A percentile compares a stretch with the other conserved stretches of the same genome.
Evolutionary conservation across 2,888 invertebrate genomes (phyloP).

Genomic region (Drosophila multiciliata): DNA sequence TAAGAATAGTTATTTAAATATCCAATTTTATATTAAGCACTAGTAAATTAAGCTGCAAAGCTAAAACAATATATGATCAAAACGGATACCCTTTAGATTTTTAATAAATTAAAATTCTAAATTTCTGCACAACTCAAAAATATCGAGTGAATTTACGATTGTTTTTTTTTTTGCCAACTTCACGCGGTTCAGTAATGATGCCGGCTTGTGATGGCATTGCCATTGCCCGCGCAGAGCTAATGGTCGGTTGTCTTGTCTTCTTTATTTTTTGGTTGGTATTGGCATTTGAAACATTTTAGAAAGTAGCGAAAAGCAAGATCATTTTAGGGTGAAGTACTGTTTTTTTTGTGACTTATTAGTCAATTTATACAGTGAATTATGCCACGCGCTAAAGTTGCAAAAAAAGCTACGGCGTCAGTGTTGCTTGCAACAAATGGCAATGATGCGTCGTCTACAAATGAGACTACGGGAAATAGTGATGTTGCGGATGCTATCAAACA

Average conservation of each 20-base stretch:
- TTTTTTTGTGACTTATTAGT: neutral
- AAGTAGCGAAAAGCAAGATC: slow-evolving; percentile 6
- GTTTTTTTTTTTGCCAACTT: slow-evolving; percentile 6
- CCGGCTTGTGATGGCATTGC: slow-evolving; percentile 47
- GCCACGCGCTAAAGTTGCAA: slow-evolving; percentile 67
- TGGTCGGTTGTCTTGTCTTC: slow-evolving; percentile 8
- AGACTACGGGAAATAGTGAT: slow-evolving; percentile 9
- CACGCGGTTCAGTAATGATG: slow-evolving; percentile 30
- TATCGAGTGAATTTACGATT: slow-evolving; percentile 27
- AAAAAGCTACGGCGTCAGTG: slow-evolving; percentile 48
- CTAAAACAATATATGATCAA: neutral
- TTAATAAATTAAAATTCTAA: neutral
- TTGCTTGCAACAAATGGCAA: slow-evolving; percentile 45
- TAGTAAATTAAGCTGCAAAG: neutral
- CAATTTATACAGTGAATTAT: slow-evolving; percentile 42
- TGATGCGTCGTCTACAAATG: slow-evolving; percentile 22
- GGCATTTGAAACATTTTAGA: slow-evolving; percentile 1
- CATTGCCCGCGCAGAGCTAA: slow-evolving; percentile 49
- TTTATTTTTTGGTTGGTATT: slow-evolving; percentile 6
- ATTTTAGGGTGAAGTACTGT: neutral
- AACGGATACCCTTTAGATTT: neutral
- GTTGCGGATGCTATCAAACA: slow-evolving; percentile 23
- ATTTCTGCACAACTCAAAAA: slow-evolving; percentile 11
- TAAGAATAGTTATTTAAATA: neutral
- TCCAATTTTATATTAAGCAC: neutral